phyloP scores from a whole-genome alignment of 2,888 invertebrate species.

The Euclidia mi region DNA sequence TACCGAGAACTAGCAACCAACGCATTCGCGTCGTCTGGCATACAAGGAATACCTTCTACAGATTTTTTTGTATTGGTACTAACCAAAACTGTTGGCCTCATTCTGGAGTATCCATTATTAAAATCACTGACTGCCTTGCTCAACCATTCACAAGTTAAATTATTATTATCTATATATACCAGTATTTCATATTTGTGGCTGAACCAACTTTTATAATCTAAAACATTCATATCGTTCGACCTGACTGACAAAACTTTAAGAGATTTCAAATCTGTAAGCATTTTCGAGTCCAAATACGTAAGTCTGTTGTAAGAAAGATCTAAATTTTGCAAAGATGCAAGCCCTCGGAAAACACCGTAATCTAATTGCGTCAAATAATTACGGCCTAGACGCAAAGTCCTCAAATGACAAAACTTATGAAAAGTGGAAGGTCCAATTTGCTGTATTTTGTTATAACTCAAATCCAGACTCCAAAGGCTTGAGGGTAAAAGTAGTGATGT shows the following conservation, averaged over 20 bases:
- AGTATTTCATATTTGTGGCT: slow-evolving; percentile 67
- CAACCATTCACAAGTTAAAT: slow-evolving; percentile 79
- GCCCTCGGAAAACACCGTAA: slow-evolving; percentile 76
- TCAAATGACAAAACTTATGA: slow-evolving; percentile 61
- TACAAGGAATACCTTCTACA: slow-evolving; percentile 79
- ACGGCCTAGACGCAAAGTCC: slow-evolving; percentile 69
- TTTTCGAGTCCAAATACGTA: slow-evolving; percentile 70
- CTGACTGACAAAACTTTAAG: slow-evolving; percentile 69
- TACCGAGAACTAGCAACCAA: slow-evolving; percentile 12
- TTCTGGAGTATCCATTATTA: slow-evolving; percentile 77
- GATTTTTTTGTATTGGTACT: slow-evolving; percentile 56
- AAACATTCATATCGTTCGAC: slow-evolving; percentile 65
- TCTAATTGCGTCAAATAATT: slow-evolving; percentile 69
- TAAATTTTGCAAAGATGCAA: slow-evolving; percentile 62
- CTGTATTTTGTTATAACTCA: slow-evolving; percentile 71
- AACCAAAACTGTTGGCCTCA: slow-evolving; percentile 68
- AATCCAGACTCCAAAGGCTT: slow-evolving; percentile 66
- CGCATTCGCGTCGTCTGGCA: slow-evolving; percentile 43
- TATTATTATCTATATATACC: slow-evolving; percentile 78
- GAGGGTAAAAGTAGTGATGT: slow-evolving; percentile 71
- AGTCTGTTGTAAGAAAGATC: slow-evolving; percentile 73
- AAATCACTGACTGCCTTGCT: slow-evolving; percentile 70
- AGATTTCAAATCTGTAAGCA: slow-evolving; percentile 74
- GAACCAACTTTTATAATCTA: slow-evolving; percentile 77
- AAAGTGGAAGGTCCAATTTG: slow-evolving; percentile 76